Evolutionary conservation across 2,113 vertebrate species (phyloP).

Genomic region (Tragelaphus imberbis): DNA sequence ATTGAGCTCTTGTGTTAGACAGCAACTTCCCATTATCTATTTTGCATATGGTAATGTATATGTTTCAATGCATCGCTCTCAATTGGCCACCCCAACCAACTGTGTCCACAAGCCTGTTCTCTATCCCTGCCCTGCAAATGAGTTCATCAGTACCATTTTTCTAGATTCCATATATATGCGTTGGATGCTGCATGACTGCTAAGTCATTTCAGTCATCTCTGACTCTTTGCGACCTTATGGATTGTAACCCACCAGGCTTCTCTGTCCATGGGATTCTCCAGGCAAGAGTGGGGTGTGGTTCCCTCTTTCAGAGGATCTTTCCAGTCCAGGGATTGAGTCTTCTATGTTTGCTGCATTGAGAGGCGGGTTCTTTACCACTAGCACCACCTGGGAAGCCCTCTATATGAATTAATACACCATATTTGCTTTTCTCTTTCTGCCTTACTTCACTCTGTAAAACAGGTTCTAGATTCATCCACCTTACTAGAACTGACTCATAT

Average conservation of each 20-base stretch:
- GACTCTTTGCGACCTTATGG: not conserved
- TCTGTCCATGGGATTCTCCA: not conserved
- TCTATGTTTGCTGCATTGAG: not conserved
- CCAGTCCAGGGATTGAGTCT: not conserved
- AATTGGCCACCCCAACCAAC: not conserved
- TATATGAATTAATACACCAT: not conserved
- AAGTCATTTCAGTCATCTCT: rapidly evolving
- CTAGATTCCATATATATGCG: not conserved
- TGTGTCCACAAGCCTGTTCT: not conserved
- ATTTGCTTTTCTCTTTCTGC: not conserved
- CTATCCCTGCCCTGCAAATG: not conserved
- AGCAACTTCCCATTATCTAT: not conserved
- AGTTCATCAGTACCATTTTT: not conserved
- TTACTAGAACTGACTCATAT: not conserved
- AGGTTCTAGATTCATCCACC: not conserved
- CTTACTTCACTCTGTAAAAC: not conserved
- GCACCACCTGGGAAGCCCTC: not conserved
- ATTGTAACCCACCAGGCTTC: not conserved
- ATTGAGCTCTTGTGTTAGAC: not conserved
- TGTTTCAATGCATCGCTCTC: not conserved
- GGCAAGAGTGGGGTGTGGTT: not conserved
- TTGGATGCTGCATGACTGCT: not conserved
- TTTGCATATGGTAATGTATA: not conserved
- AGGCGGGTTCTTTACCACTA: not conserved
- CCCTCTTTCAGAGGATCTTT: not conserved